These are phyloP conservation scores for Pseudochirops corinnae DNA, from an alignment of 2,797 vertebrate genomes.

Conservation along the genomic window DNA sequence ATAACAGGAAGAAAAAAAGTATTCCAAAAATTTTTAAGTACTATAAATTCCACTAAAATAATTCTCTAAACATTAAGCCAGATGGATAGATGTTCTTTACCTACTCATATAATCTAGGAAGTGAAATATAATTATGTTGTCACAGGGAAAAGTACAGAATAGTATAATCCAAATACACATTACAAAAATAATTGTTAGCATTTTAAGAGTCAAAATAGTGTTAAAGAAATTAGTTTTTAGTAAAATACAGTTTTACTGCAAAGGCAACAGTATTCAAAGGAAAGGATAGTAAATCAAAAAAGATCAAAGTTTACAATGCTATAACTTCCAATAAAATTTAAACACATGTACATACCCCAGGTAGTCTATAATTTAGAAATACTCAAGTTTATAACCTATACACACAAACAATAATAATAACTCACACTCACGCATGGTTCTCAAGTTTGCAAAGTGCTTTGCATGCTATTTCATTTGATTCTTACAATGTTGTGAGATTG, in stretches of 20 bases:
- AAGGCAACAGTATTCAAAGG: background rate
- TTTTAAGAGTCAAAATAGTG: too few species aligned
- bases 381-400: too few species aligned
- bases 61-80: background rate
- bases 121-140: background rate
- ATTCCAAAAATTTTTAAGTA: background rate
- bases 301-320: background rate
- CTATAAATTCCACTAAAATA: background rate
- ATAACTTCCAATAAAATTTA: background rate
- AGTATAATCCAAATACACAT: background rate
- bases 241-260: background rate
- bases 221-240: background rate
- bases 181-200: too few species aligned
- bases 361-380: too few species aligned
- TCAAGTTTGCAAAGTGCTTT: constrained; percentile 41
- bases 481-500: constrained; percentile 12
- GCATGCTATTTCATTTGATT: constrained; percentile 29
- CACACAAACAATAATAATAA: constrained; percentile 1
- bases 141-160: background rate
- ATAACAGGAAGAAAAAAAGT: background rate
- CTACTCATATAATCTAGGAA: background rate
- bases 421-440: constrained; percentile 32
- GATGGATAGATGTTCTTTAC: background rate
- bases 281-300: background rate
- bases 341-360: too few species aligned